A percentile compares a stretch with the other conserved stretches of the same genome.
phyloP scores from a whole-genome alignment of 2,888 invertebrate species.

The Conus canariensis region DNA sequence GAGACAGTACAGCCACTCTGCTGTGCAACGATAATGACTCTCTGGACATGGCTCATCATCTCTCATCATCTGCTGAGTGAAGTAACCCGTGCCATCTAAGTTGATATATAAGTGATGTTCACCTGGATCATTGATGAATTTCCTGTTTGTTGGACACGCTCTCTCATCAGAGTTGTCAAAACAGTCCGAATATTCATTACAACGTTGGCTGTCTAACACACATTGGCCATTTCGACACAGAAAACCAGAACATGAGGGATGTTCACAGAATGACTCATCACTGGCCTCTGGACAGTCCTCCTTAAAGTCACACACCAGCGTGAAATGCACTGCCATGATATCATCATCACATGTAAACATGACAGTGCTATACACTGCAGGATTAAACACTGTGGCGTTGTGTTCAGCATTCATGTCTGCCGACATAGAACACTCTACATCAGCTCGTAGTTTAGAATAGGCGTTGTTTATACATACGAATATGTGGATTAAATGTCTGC shows the following conservation, averaged over 20 bases:
- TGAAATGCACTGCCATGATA: not conserved
- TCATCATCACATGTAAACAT: not conserved
- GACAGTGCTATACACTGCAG: not conserved
- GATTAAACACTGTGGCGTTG: not conserved
- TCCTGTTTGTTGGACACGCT: not conserved
- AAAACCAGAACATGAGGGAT: not conserved
- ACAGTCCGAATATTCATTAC: not conserved
- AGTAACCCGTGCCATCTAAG: constrained; percentile 46
- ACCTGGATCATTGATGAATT: not conserved
- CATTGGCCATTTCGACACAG: not conserved
- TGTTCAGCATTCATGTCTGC: not conserved
- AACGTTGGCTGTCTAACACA: not conserved
- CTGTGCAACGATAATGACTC: constrained; percentile 41
- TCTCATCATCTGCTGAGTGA: not conserved
- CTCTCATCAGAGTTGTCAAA: too few relatives aligned
- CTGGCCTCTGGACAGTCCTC: not conserved
- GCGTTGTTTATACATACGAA: not conserved
- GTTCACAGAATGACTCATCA: constrained; percentile 19
- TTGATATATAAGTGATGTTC: not conserved
- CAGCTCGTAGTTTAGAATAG: too few relatives aligned
- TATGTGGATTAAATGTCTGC: not conserved
- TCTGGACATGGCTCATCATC: constrained; percentile 27
- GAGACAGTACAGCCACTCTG: constrained; percentile 36
- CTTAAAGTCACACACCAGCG: not conserved
- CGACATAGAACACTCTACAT: not conserved